A percentile compares a stretch with the other conserved stretches of the same genome.
phyloP scores from a whole-genome alignment of 2,113 vertebrate genomes.

The Sminthopsis crassicaudata region DNA sequence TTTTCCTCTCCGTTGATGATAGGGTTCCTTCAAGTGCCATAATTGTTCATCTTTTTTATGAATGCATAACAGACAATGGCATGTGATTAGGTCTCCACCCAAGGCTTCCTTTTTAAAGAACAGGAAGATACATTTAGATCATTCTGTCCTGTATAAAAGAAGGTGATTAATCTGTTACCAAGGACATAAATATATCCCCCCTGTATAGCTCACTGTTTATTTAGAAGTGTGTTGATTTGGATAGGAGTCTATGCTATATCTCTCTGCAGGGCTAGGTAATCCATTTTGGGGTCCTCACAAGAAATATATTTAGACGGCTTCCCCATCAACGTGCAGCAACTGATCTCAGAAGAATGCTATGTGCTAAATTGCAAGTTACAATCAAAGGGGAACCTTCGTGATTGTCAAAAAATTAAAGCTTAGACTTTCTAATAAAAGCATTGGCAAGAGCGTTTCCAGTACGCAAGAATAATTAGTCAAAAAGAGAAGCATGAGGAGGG shows the following conservation, averaged over 20 bases:
- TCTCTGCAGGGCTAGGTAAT: not conserved
- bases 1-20: slow-evolving; percentile 82
- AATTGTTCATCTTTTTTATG: slow-evolving; percentile 79
- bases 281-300: not conserved
- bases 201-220: not conserved
- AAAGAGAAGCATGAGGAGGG: slow-evolving; percentile 21
- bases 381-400: slow-evolving; percentile 10
- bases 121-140: slow-evolving; percentile 51
- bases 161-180: slow-evolving; percentile 43
- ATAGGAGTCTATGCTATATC: not conserved
- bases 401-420: not conserved
- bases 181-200: not conserved
- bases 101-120: slow-evolving; percentile 72
- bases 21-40: slow-evolving; percentile 79
- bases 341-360: slow-evolving; percentile 20
- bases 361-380: slow-evolving; percentile 19
- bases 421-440: not conserved
- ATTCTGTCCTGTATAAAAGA: slow-evolving; percentile 43
- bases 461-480: not conserved
- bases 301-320: slow-evolving; percentile 16
- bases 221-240: not conserved
- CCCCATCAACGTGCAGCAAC: not conserved
- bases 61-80: slow-evolving; percentile 76
- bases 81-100: slow-evolving; percentile 75
- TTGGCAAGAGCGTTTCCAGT: not conserved